These are phyloP conservation scores for Palythoa heliodiscus DNA, from an alignment of 92 coral and sea anemone species.

Conservation along the genomic window DNA sequence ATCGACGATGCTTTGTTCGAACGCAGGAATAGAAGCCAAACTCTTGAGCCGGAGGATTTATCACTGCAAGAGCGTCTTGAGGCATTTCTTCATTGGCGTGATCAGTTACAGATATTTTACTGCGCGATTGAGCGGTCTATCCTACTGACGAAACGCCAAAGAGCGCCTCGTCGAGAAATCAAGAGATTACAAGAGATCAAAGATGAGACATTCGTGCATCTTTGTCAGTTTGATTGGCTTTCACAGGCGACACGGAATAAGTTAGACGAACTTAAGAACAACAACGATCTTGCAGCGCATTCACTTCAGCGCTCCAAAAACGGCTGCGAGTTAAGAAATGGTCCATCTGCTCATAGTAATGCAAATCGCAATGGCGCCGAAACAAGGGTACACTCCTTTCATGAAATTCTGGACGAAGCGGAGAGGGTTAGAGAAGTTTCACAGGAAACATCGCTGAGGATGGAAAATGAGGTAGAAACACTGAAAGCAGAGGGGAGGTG, in stretches of 20 bases:
- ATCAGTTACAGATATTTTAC: conserved; percentile 66
- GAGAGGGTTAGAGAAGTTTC: conserved; percentile 64
- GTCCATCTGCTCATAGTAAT: neutral
- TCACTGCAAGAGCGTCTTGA: conserved; percentile 51
- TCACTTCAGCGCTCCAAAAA: conserved; percentile 5
- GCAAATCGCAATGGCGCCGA: neutral
- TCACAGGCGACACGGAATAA: conserved; percentile 58
- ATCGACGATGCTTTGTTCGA: conserved; percentile 51
- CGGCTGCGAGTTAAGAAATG: neutral
- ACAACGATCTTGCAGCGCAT: conserved; percentile 32
- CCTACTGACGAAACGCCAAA: conserved; percentile 32
- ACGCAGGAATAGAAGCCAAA: conserved; percentile 21
- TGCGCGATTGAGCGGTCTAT: conserved; percentile 62
- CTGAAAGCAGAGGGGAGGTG: conserved; percentile 67
- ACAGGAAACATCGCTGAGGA: conserved; percentile 60
- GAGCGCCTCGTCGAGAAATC: conserved; percentile 46
- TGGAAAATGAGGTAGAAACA: conserved; percentile 64
- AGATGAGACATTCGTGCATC: conserved; percentile 60
- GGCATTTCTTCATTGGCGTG: conserved; percentile 70
- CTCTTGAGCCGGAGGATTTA: conserved; percentile 52
- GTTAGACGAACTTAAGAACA: conserved; percentile 39
- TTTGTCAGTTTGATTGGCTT: conserved; percentile 60
- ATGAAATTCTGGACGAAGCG: conserved; percentile 63
- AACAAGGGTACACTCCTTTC: neutral
- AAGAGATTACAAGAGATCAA: conserved; percentile 64